These are phyloP conservation scores for Palythoa grandiflora DNA, from an alignment of 92 coral and sea anemone genomes.

Conservation along the genomic window DNA sequence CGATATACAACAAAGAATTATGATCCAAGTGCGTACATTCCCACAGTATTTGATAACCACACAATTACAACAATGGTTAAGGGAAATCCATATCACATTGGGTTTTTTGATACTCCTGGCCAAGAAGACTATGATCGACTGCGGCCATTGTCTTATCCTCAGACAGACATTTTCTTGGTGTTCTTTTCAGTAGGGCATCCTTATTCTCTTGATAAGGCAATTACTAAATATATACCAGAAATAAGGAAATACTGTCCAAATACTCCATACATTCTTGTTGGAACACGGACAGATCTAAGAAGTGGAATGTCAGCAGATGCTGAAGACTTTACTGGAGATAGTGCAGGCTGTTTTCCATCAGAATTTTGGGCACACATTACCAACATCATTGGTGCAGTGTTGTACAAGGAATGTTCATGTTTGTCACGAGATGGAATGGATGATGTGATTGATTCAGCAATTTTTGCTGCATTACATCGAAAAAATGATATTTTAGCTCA, in stretches of 20 bases:
- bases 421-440: not conserved
- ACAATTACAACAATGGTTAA: not conserved
- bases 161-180: not conserved
- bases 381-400: constrained; percentile 13
- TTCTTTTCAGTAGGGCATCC: constrained; percentile 18
- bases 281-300: constrained; percentile 5
- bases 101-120: not conserved
- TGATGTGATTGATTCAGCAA: not conserved
- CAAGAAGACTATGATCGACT: constrained; percentile 17
- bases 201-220: not conserved
- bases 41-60: not conserved
- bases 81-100: not conserved
- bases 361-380: not conserved
- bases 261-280: constrained; percentile 8
- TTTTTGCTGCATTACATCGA: not conserved
- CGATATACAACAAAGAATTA: not conserved
- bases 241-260: not conserved
- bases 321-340: constrained; percentile 12
- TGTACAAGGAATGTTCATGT: constrained; percentile 6
- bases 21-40: not conserved
- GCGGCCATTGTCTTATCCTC: constrained; percentile 3
- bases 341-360: constrained; percentile 2
- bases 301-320: no score
- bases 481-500: not conserved
- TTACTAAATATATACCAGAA: not conserved